Conservation (phyloP, 2,888 invertebrate genomes). For the Molorchus minor region DNA sequence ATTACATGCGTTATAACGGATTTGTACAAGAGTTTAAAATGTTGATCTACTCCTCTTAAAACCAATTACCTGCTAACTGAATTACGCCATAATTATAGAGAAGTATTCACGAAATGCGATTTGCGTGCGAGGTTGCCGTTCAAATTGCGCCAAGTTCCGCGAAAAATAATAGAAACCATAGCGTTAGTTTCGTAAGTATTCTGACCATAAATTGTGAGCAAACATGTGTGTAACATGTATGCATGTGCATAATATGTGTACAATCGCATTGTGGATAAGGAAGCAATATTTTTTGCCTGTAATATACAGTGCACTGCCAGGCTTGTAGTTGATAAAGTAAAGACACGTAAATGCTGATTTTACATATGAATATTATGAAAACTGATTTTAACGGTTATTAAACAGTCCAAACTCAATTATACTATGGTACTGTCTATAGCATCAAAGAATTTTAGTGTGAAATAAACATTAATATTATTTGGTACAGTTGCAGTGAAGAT, state of each 20-base stretch:
- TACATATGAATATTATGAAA: too few relatives aligned
- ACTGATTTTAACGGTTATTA: too few relatives aligned
- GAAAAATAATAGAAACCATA: slow-evolving; percentile 37
- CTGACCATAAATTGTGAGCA: slow-evolving; percentile 28
- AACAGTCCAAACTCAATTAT: too few relatives aligned
- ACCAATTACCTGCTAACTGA: slow-evolving; percentile 36
- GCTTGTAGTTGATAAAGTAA: too few relatives aligned
- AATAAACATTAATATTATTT: too few relatives aligned
- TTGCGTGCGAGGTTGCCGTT: slow-evolving; percentile 42
- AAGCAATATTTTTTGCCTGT: too few relatives aligned
- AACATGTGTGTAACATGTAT: slow-evolving; percentile 16
- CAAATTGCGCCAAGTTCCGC: slow-evolving; percentile 37
- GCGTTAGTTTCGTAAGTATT: slow-evolving; percentile 35
- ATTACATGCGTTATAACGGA: too few relatives aligned
- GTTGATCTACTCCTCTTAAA: slow-evolving; percentile 20
- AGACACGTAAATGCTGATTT: too few relatives aligned
- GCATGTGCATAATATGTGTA: background rate
- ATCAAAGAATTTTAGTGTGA: too few relatives aligned
- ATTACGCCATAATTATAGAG: slow-evolving; percentile 40
- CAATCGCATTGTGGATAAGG: background rate
- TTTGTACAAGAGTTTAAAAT: slow-evolving; percentile 20
- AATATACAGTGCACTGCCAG: too few relatives aligned
- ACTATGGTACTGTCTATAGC: too few relatives aligned
- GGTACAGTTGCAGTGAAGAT: too few relatives aligned
- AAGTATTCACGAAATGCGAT: slow-evolving; percentile 40